Evolutionary conservation across 2,888 invertebrate species (phyloP), one percentile per base, ranked within the genome.

Genomic region (Scaptomyza caliginosa): DNA sequence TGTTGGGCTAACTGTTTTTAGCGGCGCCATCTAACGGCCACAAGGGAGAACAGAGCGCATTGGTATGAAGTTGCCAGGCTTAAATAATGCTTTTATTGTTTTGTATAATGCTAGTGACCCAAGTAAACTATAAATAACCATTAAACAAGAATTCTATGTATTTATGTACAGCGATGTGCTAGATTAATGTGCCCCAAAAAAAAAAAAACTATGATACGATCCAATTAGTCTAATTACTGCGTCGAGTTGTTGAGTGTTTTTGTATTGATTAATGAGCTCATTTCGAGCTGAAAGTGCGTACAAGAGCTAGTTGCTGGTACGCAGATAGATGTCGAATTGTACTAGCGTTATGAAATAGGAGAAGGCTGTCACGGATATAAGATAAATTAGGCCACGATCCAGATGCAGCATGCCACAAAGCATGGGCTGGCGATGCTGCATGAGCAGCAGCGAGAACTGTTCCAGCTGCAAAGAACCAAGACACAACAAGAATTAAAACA

Each of bases 261-360:
- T 2, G 26, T 46, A 40, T 23, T 24, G 43, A 45, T 43, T 58
- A 11, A 52, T 46, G 38, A 24, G 6, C 6, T 23, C 7, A 38
- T 42, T 48, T 13, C n/a, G n/a, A n/a, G n/a, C n/a, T n/a, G n/a
- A n/a, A n/a, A n/a, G n/a, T n/a, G n/a, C n/a, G n/a, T n/a, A n/a
- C n/a, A n/a, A n/a, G n/a, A n/a, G n/a, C 36, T 56, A 49, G 1
- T 66, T 43, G 24, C 17, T 42, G n/a, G 23, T 72, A 11, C 79
- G 79, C 24, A 79, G 21, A 62, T 82, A 72, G 2, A 85, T 36
- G 60, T 88, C 86, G 45, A 88, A 88, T 38, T 88, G 89, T n/a
- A 89, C 81, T 17, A 89, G 72, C 10, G 88, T 89, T 34, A 89
- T 88, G 51, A 89, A 89, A 32, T 89, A 88, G 23, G 84, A 77